Percentiles rank a stretch among this genome's conserved stretches.
phyloP scores from a whole-genome alignment of 2,113 vertebrate species.

The Arothron firmamentum region DNA sequence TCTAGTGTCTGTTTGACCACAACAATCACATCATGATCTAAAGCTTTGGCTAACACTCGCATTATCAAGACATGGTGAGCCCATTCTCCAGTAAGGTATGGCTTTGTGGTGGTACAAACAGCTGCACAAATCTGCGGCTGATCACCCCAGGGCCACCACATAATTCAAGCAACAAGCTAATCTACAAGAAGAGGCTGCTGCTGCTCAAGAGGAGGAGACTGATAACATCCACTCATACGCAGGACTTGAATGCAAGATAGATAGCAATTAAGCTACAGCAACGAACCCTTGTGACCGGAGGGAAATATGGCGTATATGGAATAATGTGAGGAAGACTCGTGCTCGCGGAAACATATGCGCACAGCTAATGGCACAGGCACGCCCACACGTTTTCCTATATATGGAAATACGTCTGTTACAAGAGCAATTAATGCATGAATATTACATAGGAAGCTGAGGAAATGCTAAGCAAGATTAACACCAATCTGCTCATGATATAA shows the following conservation, averaged over 20 bases:
- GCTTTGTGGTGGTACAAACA: conserved; percentile 65
- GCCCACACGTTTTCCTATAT: conserved; percentile 13
- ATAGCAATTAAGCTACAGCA: conserved; percentile 53
- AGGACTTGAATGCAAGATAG: conserved; percentile 42
- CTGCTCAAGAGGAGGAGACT: conserved; percentile 35
- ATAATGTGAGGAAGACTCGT: conserved; percentile 21
- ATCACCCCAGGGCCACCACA: conserved; percentile 45
- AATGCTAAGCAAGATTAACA: not conserved
- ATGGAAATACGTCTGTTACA: conserved; percentile 5
- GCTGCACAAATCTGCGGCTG: conserved; percentile 44
- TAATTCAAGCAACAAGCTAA: conserved; percentile 47
- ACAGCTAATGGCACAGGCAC: not conserved
- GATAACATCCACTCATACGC: conserved; percentile 43
- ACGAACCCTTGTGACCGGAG: conserved; percentile 33
- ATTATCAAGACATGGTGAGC: conserved; percentile 45
- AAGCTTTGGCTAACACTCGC: conserved; percentile 57
- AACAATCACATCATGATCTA: conserved; percentile 51
- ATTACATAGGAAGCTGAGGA: conserved; percentile 10
- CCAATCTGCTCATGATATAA: not conserved
- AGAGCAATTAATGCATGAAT: conserved; percentile 18
- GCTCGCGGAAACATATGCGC: conserved; percentile 12
- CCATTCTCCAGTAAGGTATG: conserved; percentile 52
- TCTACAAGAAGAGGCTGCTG: conserved; percentile 37
- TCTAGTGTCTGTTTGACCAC: conserved; percentile 19
- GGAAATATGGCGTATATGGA: conserved; percentile 19